Percentiles rank a stretch among this genome's conserved stretches.
Evolutionary conservation across 2,797 vertebrate genomes (phyloP).

Genomic region (Sitta carolinensis): DNA sequence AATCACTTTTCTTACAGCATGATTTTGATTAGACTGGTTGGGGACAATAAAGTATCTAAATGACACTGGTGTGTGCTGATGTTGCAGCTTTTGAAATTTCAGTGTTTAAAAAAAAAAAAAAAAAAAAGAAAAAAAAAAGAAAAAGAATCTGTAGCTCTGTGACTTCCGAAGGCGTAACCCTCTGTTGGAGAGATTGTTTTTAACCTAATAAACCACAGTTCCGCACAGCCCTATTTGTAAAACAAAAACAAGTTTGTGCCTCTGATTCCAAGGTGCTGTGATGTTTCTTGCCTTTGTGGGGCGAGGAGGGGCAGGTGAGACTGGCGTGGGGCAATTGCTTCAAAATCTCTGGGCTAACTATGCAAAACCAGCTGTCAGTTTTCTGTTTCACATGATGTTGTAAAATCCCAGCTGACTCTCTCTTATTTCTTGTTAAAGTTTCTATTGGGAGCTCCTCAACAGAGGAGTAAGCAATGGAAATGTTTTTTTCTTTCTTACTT

Average conservation of each 20-base stretch:
- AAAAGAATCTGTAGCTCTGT: conserved; percentile 33
- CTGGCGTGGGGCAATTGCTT: neutral
- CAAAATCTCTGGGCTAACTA: conserved; percentile 41
- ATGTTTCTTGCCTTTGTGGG: conserved; percentile 36
- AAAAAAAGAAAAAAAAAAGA: neutral
- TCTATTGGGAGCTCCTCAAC: conserved; percentile 40
- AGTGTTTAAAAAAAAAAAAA: neutral
- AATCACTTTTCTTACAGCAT: conserved; percentile 51
- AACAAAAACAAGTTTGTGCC: conserved; percentile 64
- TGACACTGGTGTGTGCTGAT: conserved; percentile 30
- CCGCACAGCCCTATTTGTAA: conserved; percentile 71
- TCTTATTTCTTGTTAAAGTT: conserved; percentile 15
- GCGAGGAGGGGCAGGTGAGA: neutral
- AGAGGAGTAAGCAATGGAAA: conserved; percentile 28
- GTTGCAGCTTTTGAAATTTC: conserved; percentile 53
- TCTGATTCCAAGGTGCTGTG: conserved; percentile 76
- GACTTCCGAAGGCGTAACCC: conserved; percentile 25
- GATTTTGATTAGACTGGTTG: conserved; percentile 50
- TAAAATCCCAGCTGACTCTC: conserved; percentile 41
- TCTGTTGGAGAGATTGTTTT: conserved; percentile 60
- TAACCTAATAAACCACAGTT: conserved; percentile 65
- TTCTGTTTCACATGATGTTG: conserved; percentile 49
- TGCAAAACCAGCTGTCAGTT: conserved; percentile 51
- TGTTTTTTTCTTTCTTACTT: conserved; percentile 19
- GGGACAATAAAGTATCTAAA: conserved; percentile 40